phyloP scores from a whole-genome alignment of 2,797 vertebrate genomes.

The Microctenopoma steveboyesi region DNA sequence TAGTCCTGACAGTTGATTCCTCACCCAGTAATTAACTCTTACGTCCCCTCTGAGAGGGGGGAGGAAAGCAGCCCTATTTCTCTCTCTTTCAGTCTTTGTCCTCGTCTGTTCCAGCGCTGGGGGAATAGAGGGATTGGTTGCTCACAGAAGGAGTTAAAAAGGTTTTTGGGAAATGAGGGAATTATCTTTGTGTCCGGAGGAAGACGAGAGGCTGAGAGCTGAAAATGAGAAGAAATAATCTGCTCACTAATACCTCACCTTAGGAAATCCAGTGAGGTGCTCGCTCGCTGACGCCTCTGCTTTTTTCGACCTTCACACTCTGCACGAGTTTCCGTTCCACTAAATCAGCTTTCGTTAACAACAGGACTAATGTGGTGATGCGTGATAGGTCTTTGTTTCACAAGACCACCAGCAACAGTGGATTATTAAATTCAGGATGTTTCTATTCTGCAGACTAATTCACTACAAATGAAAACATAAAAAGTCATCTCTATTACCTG shows the following conservation, averaged over 20 bases:
- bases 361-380: background rate
- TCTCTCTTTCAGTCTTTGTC: conserved; percentile 67
- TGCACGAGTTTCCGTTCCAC: background rate
- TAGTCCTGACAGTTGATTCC: conserved; percentile 34
- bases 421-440: no score
- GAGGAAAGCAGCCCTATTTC: conserved; percentile 29
- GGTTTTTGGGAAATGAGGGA: conserved; percentile 91
- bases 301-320: conserved; percentile 88
- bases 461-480: no score
- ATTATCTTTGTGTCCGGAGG: conserved; percentile 90
- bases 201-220: conserved; percentile 88
- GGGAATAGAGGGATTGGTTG: conserved; percentile 87
- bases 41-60: conserved; percentile 82
- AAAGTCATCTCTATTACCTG: no score
- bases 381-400: background rate
- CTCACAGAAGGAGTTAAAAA: conserved; percentile 91
- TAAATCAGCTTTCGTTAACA: background rate
- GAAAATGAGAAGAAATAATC: conserved; percentile 96
- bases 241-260: conserved; percentile 92
- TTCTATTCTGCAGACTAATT: no score
- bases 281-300: conserved; percentile 23
- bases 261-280: conserved; percentile 87
- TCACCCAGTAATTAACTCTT: conserved; percentile 96
- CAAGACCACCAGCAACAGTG: background rate
- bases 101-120: conserved; percentile 88